Conservation (phyloP, 2,888 invertebrate species). For the Pseudococcus longispinus region DNA sequence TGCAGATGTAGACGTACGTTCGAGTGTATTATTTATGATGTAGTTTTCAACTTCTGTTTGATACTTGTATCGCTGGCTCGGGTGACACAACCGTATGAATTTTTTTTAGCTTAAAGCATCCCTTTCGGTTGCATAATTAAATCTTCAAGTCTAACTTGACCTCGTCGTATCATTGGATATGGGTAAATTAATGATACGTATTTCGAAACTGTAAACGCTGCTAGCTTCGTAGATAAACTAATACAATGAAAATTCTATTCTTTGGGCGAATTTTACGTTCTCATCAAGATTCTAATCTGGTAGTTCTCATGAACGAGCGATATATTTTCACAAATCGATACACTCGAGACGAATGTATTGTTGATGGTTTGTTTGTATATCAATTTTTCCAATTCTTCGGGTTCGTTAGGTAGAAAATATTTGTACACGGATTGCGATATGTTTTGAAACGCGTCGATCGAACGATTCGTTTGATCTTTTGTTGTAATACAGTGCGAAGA, state of each 20-base stretch:
- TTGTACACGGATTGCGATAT: not conserved
- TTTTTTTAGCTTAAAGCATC: not conserved
- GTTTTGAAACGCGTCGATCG: conserved; percentile 8
- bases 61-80: not conserved
- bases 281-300: not conserved
- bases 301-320: not conserved
- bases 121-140: not conserved
- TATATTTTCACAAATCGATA: conserved; percentile 2
- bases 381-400: not conserved
- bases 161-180: not conserved
- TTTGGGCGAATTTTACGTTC: not conserved
- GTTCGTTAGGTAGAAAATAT: conserved; percentile 20
- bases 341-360: not conserved
- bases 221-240: not conserved
- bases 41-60: conserved; percentile 26
- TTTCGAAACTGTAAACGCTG: not conserved
- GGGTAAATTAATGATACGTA: not conserved
- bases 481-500: not conserved
- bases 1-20: not conserved
- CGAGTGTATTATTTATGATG: not conserved
- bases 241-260: conserved; percentile 8
- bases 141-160: not conserved
- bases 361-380: not conserved
- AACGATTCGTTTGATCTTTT: conserved; percentile 11
- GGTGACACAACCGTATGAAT: not conserved